These are phyloP conservation scores for Syngnathus scovelli DNA, from an alignment of 2,113 vertebrate genomes.

Conservation along the genomic window DNA sequence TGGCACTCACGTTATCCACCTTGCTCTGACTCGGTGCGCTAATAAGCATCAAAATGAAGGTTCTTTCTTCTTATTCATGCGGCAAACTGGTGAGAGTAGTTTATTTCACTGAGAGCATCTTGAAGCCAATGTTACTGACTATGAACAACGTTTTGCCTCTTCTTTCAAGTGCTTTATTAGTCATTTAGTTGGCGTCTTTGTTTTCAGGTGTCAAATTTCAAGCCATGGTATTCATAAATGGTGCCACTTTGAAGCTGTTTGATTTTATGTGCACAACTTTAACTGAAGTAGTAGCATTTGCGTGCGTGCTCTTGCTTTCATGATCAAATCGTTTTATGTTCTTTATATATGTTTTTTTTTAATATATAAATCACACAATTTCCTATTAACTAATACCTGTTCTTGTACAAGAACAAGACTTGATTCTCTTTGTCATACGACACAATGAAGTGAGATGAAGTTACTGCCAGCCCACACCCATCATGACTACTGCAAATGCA, in stretches of 20 bases:
- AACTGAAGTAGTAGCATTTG: conserved; percentile 12
- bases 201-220: conserved; percentile 55
- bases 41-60: conserved; percentile 1
- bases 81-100: conserved; percentile 4
- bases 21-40: conserved; percentile 1
- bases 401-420: neutral
- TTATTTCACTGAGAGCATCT: conserved; percentile 19
- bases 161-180: conserved; percentile 41
- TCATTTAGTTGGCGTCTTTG: conserved; percentile 32
- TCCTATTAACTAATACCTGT: neutral
- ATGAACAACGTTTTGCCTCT: conserved; percentile 17
- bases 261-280: conserved; percentile 15
- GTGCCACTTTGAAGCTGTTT: conserved; percentile 7
- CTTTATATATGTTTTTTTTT: neutral
- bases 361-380: neutral
- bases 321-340: neutral
- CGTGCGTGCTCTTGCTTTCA: neutral
- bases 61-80: neutral
- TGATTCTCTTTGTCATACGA: conserved; percentile 17
- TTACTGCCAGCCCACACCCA: conserved; percentile 43
- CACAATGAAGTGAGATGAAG: conserved; percentile 44
- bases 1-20: conserved; percentile 8
- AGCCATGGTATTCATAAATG: conserved; percentile 30
- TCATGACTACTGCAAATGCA: conserved; percentile 26
- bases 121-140: conserved; percentile 16